phyloP scores from a whole-genome alignment of 2,797 vertebrate genomes.

The Helostoma temminkii region DNA sequence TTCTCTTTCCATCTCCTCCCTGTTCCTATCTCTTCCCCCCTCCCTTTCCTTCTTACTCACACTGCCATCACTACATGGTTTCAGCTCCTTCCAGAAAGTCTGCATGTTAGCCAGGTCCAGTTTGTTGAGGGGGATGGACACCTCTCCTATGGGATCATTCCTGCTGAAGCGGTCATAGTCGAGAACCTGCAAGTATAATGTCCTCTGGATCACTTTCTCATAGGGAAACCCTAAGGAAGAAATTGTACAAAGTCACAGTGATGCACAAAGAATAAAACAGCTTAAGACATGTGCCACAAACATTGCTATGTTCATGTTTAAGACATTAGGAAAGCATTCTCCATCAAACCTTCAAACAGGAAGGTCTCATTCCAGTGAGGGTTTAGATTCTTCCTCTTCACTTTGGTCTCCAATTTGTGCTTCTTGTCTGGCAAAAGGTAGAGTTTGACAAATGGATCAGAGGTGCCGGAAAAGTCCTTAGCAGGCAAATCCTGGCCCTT shows the following conservation, averaged over 20 bases:
- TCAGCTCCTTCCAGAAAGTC: slow-evolving; percentile 99
- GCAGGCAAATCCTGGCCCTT: slow-evolving; percentile 97
- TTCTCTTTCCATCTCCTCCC: slow-evolving; percentile 44
- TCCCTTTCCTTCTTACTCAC: slow-evolving; percentile 62
- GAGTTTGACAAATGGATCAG: slow-evolving; percentile 98
- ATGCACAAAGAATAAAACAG: slow-evolving; percentile 11
- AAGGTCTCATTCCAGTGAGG: slow-evolving; percentile 99
- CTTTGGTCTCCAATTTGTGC: slow-evolving; percentile 99
- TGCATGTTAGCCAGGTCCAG: slow-evolving; percentile 98
- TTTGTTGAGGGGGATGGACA: slow-evolving; percentile 97
- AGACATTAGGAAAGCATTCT: background rate
- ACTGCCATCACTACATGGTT: slow-evolving; percentile 97
- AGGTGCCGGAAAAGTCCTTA: slow-evolving; percentile 98
- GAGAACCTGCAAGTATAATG: slow-evolving; percentile 96
- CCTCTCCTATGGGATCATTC: slow-evolving; percentile 98
- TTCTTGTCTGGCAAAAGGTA: slow-evolving; percentile 99
- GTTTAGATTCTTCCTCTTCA: slow-evolving; percentile 99
- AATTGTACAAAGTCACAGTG: slow-evolving; percentile 1
- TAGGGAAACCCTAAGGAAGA: slow-evolving; percentile 92
- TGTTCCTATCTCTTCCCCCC: slow-evolving; percentile 1
- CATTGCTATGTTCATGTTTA: slow-evolving; percentile 1
- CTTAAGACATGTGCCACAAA: background rate
- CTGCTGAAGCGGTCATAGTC: slow-evolving; percentile 99
- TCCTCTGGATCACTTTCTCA: slow-evolving; percentile 96
- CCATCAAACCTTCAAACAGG: slow-evolving; percentile 92